A percentile compares a stretch with the other conserved stretches of the same genome.
These are phyloP conservation scores for Coracopsis vasa DNA, from an alignment of 2,113 vertebrate genomes.

Conservation along the genomic window DNA sequence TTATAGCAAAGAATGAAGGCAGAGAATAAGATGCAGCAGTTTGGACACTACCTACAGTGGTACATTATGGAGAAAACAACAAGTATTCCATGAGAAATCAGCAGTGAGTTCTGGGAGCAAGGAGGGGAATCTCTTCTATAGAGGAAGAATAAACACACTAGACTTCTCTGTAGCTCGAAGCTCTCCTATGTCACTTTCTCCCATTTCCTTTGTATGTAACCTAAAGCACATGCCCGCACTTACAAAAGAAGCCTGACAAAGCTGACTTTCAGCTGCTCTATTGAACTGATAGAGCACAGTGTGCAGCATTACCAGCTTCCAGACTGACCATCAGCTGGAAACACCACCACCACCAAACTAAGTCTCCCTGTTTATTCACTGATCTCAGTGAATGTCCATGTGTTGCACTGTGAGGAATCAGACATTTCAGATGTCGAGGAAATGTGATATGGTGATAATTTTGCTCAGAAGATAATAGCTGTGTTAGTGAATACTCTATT, in stretches of 20 bases:
- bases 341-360: neutral
- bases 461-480: neutral
- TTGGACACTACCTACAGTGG: neutral
- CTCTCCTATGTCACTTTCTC: neutral
- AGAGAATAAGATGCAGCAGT: neutral
- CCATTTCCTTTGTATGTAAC: neutral
- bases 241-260: neutral
- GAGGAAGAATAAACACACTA: neutral
- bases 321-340: neutral
- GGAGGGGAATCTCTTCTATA: neutral
- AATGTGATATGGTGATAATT: rapidly evolving
- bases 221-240: neutral
- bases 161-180: neutral
- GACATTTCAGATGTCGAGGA: neutral
- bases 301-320: neutral
- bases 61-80: neutral
- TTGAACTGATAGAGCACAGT: neutral
- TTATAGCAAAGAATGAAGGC: neutral
- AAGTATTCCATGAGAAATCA: neutral
- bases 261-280: neutral
- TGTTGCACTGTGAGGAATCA: neutral
- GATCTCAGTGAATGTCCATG: rapidly evolving
- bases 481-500: neutral
- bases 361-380: neutral
- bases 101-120: neutral